Evolutionary conservation across 2,888 invertebrate genomes (phyloP), one percentile per base, ranked within the genome.

Genomic region (Lottia gigantea): DNA sequence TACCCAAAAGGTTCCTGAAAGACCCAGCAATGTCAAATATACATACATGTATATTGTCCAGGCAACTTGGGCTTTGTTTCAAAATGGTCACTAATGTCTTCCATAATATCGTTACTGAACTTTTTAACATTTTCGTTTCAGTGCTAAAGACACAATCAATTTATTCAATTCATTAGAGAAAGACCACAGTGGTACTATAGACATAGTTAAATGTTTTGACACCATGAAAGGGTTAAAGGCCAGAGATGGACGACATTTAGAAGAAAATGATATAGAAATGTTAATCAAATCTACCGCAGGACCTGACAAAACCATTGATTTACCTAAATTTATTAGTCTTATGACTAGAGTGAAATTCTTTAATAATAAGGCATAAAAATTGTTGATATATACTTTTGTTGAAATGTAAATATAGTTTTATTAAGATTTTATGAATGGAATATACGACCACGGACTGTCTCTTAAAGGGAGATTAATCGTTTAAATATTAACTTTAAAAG

Each of bases 251-350:
- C 75, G 76, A 8, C 31, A 65, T 8, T 73, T 80, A 2, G 66
- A 69, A 25, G 82, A 81, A 7, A 73, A 75, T 19, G 80, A 82
- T 15, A 73, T 83, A 6, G 81, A 81, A 46, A 73, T 74, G 31
- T 77, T 79, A 49, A 79, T 84, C 16, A 81, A 78, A 68, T 73
- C 76, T 11, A 74, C 80, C 0, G 80, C 82, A 19, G 78, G 82
- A 0, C 76, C 76, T 12, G 82, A 83, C 25, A 82, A 80, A 67
- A 73, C 67, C 31, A 82, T 87, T 23, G 84, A 86, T 71, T 70
- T 83, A 61, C 80, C 78, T 31, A 80, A 83, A 64, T 87, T 86
- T 72, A 81, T 83, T 40, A 81, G 82, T 74, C 74, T 86, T 25
- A 74, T 86, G 40, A 79, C 80, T 49, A 74, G 84, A 47, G 55